Evolutionary conservation across 2,113 vertebrate genomes (phyloP).

Genomic region (Turdus rufiventris): DNA sequence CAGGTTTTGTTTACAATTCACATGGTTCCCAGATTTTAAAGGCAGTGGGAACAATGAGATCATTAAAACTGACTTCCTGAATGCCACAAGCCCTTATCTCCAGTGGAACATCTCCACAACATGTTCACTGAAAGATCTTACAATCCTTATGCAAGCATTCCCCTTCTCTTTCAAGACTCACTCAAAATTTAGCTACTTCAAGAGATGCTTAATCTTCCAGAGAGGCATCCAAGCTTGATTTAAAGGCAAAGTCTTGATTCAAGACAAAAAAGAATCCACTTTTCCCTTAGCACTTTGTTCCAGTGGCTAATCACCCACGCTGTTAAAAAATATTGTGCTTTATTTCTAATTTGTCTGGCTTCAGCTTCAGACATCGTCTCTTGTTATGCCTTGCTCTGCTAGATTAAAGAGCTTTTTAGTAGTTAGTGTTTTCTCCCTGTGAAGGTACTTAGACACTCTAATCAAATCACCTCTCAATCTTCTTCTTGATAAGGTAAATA

Average conservation of each 20-base stretch:
- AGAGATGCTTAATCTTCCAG: background rate
- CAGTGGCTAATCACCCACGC: conserved; percentile 1
- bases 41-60: background rate
- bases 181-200: background rate
- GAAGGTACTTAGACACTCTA: conserved; percentile 41
- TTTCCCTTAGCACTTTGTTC: conserved; percentile 16
- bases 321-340: conserved; percentile 48
- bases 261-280: conserved; percentile 5
- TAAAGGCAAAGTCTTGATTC: background rate
- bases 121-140: background rate
- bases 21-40: background rate
- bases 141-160: background rate
- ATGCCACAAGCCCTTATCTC: background rate
- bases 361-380: conserved; percentile 1
- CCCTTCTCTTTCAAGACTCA: background rate
- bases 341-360: conserved; percentile 57
- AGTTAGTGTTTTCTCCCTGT: conserved; percentile 48
- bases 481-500: conserved; percentile 48
- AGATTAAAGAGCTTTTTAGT: conserved; percentile 59
- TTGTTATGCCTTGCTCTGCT: conserved; percentile 29
- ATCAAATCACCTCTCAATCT: conserved; percentile 57
- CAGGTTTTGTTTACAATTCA: background rate
- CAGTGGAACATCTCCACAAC: background rate
- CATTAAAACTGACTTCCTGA: background rate
- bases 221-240: background rate